A percentile compares a stretch with the other conserved stretches of the same genome.
These are phyloP conservation scores for Ibidorhyncha struthersii DNA, from an alignment of 2,113 vertebrate genomes.

Conservation along the genomic window DNA sequence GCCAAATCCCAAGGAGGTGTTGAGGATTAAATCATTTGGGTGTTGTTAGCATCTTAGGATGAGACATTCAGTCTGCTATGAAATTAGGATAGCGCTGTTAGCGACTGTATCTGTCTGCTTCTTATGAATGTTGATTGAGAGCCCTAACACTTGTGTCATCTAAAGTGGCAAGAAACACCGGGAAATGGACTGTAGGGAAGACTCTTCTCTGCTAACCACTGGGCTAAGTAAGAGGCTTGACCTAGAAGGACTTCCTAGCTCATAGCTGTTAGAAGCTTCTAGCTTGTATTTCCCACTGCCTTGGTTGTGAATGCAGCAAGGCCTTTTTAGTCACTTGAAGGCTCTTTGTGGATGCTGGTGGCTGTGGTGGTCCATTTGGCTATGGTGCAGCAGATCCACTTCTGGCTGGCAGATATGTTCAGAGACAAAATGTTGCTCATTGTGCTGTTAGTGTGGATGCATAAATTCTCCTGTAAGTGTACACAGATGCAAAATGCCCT, in stretches of 20 bases:
- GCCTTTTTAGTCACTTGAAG: not conserved
- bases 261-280: not conserved
- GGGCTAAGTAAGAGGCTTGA: not conserved
- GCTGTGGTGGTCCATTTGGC: not conserved
- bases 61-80: not conserved
- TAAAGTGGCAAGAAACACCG: not conserved
- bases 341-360: not conserved
- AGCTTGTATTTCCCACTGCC: not conserved
- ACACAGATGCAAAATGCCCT: not conserved
- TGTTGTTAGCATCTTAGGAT: not conserved
- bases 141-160: rapidly evolving
- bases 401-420: not conserved
- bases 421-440: not conserved
- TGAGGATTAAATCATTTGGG: not conserved
- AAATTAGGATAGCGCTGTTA: not conserved
- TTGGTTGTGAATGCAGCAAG: not conserved
- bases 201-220: no score
- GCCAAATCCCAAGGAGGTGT: not conserved
- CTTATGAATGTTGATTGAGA: not conserved
- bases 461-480: not conserved
- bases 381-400: not conserved
- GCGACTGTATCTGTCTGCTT: not conserved
- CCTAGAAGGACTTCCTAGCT: not conserved
- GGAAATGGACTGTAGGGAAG: not conserved
- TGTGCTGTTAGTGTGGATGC: not conserved